phyloP scores from a whole-genome alignment of 1,140 invertebrate species.

The Zaprionus ghesquierei region DNA sequence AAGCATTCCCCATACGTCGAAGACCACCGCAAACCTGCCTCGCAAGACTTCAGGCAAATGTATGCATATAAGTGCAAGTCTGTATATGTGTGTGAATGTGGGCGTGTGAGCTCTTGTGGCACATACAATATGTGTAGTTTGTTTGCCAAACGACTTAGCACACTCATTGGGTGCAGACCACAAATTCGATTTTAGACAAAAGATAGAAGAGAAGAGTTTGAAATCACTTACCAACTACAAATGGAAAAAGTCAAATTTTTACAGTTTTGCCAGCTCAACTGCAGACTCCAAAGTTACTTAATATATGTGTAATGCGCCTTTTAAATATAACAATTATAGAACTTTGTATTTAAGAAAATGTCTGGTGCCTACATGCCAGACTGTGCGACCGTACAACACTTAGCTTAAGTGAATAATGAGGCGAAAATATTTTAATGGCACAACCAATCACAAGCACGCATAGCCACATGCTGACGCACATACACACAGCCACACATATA shows the following conservation, averaged over 20 bases:
- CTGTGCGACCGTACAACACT: conserved; percentile 26
- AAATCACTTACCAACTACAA: conserved; percentile 33
- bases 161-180: conserved; percentile 68
- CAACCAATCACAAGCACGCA: conserved; percentile 46
- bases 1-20: not conserved
- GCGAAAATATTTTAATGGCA: conserved; percentile 77
- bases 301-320: not conserved
- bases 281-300: not conserved
- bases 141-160: conserved; percentile 75
- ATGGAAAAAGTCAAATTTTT: conserved; percentile 19
- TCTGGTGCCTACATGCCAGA: not conserved
- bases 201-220: conserved; percentile 32
- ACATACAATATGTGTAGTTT: conserved; percentile 37
- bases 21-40: conserved; percentile 34
- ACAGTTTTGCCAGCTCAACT: too few species aligned
- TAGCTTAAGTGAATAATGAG: conserved; percentile 71
- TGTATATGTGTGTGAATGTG: not conserved
- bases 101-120: conserved; percentile 23
- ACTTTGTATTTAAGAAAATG: not conserved
- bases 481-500: conserved; percentile 12
- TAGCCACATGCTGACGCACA: conserved; percentile 22
- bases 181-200: conserved; percentile 73
- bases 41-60: conserved; percentile 41
- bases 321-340: not conserved
- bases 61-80: not conserved